Conservation (phyloP, 1,140 invertebrate genomes). For the Agrypnia vestita region DNA sequence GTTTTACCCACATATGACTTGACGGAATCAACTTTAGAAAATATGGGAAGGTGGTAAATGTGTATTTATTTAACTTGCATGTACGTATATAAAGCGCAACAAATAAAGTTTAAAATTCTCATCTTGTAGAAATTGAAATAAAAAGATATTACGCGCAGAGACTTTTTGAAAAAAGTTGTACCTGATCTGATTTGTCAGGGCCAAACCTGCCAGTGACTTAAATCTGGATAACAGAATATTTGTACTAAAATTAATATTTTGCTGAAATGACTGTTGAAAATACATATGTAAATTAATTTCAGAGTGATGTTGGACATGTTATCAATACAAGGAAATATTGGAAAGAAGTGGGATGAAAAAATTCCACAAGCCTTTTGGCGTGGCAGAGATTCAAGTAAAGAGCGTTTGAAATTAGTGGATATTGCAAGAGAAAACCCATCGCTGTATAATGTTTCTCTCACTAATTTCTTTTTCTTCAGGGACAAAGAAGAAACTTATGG, state of each 20-base stretch:
- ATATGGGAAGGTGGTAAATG: constrained; percentile 84
- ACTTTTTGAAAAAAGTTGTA: too few relatives aligned
- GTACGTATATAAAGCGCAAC: too few relatives aligned
- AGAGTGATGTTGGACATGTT: constrained; percentile 92
- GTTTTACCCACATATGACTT: constrained; percentile 96
- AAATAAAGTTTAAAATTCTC: too few relatives aligned
- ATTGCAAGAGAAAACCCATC: constrained; percentile 85
- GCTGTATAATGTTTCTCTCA: constrained; percentile 92
- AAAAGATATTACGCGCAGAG: too few relatives aligned
- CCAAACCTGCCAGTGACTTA: too few relatives aligned
- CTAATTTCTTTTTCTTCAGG: constrained; percentile 97
- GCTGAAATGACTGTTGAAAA: too few relatives aligned
- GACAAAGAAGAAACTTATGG: constrained; percentile 91
- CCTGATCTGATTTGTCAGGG: too few relatives aligned
- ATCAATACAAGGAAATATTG: constrained; percentile 88
- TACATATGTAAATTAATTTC: constrained; percentile 65
- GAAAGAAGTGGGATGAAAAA: constrained; percentile 83
- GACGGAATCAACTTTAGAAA: constrained; percentile 92
- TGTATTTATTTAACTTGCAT: constrained; percentile 15
- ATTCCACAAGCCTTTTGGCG: constrained; percentile 90
- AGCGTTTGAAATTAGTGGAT: constrained; percentile 88
- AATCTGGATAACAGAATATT: too few relatives aligned
- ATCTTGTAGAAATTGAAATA: too few relatives aligned
- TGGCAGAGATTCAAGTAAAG: constrained; percentile 90
- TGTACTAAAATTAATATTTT: too few relatives aligned